These are phyloP conservation scores for Poeciliopsis prolifica DNA, from an alignment of 2,113 vertebrate genomes.

Conservation along the genomic window DNA sequence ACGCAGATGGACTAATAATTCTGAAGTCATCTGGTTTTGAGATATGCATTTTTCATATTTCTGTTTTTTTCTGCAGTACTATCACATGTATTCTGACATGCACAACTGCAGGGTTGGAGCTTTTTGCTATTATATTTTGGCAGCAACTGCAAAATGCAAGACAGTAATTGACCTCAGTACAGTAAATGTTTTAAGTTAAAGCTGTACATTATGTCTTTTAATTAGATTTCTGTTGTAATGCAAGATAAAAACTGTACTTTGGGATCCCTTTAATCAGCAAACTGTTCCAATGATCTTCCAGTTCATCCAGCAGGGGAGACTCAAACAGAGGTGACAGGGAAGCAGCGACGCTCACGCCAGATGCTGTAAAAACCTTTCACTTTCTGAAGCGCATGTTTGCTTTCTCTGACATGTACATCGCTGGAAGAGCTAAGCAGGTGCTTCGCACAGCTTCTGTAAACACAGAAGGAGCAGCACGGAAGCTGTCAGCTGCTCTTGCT, in stretches of 20 bases:
- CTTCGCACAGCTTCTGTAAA: constrained; percentile 44
- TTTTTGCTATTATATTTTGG: constrained; percentile 28
- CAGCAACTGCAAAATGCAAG: constrained; percentile 44
- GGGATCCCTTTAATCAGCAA: constrained; percentile 63
- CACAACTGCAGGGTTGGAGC: constrained; percentile 43
- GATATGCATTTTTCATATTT: neutral
- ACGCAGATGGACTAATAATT: neutral
- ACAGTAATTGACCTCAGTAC: constrained; percentile 50
- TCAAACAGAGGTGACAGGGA: constrained; percentile 45
- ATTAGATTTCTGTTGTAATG: constrained; percentile 66
- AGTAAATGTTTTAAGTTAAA: constrained; percentile 35
- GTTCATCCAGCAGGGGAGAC: constrained; percentile 55
- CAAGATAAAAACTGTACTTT: constrained; percentile 33
- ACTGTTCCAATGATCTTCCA: constrained; percentile 44
- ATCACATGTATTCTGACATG: constrained; percentile 18
- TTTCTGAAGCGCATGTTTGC: constrained; percentile 21
- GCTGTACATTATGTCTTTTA: constrained; percentile 34
- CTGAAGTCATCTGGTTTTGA: neutral
- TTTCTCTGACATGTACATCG: constrained; percentile 29
- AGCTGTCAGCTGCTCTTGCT: constrained; percentile 42
- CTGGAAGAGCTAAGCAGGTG: constrained; percentile 44
- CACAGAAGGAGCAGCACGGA: constrained; percentile 25
- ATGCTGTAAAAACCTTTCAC: constrained; percentile 31
- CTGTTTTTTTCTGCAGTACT: neutral
- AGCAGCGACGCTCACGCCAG: constrained; percentile 16